Evolutionary conservation across 2,113 vertebrate species (phyloP).

Genomic region (Ptychochromis oligacanthus): DNA sequence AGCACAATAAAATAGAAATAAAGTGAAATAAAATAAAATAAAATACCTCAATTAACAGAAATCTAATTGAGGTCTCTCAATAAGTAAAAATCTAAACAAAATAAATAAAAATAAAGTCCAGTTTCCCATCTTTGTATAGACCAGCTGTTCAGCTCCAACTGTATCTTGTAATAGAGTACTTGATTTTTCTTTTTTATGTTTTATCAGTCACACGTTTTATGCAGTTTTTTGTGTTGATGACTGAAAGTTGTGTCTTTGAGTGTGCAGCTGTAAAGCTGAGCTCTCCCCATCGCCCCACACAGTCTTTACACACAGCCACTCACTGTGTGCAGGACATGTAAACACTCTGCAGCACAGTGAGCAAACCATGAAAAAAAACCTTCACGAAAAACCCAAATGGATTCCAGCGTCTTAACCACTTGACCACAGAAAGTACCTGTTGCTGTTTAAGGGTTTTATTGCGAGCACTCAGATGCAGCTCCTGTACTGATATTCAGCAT

Average conservation of each 20-base stretch:
- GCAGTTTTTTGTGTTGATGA: background rate
- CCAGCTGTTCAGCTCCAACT: background rate
- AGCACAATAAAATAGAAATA: background rate
- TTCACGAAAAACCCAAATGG: slow-evolving; percentile 80
- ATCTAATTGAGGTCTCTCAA: background rate
- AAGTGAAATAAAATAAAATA: no score
- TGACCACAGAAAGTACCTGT: slow-evolving; percentile 84
- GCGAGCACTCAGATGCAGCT: slow-evolving; percentile 27
- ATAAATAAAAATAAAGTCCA: background rate
- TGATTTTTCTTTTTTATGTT: background rate
- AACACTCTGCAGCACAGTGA: slow-evolving; percentile 49
- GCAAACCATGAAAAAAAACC: slow-evolving; percentile 40
- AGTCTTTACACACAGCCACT: slow-evolving; percentile 34
- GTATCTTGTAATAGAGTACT: background rate
- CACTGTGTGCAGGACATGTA: slow-evolving; percentile 44
- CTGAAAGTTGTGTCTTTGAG: slow-evolving; percentile 5
- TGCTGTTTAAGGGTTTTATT: slow-evolving; percentile 29
- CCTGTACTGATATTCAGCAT: slow-evolving; percentile 11
- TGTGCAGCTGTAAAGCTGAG: slow-evolving; percentile 36
- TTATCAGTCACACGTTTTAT: background rate
- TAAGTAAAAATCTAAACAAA: background rate
- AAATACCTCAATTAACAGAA: background rate
- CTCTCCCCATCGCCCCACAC: slow-evolving; percentile 23
- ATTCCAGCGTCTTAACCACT: slow-evolving; percentile 88
- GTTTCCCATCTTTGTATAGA: background rate